Evolutionary conservation across 2,888 invertebrate genomes (phyloP).

Genomic region (Cheilosia variabilis): DNA sequence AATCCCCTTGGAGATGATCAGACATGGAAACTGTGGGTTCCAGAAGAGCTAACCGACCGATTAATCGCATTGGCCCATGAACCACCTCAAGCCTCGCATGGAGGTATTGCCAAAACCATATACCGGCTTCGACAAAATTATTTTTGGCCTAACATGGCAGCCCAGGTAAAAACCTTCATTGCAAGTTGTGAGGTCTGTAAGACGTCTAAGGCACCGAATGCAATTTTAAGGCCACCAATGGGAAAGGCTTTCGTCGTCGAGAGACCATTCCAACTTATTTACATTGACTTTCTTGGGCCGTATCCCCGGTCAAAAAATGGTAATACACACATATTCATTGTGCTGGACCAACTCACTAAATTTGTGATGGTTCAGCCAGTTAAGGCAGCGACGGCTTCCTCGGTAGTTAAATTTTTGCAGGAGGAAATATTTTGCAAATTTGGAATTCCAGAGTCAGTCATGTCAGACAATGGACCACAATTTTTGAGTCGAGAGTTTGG

Average conservation of each 20-base stretch:
- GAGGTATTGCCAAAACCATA: neutral
- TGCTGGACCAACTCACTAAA: neutral
- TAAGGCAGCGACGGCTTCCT: no score
- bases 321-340: neutral
- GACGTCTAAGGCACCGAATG: neutral
- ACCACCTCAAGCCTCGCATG: conserved; percentile 14
- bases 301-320: conserved; percentile 24
- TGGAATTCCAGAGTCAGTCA: neutral
- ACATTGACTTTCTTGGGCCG: conserved; percentile 45
- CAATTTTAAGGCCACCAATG: neutral
- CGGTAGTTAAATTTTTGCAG: neutral
- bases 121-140: neutral
- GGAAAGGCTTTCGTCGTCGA: conserved; percentile 12
- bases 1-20: neutral
- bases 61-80: conserved; percentile 19
- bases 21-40: conserved; percentile 9
- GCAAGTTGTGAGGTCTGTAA: neutral
- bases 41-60: neutral
- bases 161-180: neutral
- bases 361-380: neutral
- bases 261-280: conserved; percentile 19
- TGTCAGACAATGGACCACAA: conserved; percentile 55
- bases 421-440: neutral
- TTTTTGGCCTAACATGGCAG: conserved; percentile 5
- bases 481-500: conserved; percentile 8